Evolutionary conservation across 2,113 vertebrate genomes (phyloP).

Genomic region (Oncorhynchus masou): DNA sequence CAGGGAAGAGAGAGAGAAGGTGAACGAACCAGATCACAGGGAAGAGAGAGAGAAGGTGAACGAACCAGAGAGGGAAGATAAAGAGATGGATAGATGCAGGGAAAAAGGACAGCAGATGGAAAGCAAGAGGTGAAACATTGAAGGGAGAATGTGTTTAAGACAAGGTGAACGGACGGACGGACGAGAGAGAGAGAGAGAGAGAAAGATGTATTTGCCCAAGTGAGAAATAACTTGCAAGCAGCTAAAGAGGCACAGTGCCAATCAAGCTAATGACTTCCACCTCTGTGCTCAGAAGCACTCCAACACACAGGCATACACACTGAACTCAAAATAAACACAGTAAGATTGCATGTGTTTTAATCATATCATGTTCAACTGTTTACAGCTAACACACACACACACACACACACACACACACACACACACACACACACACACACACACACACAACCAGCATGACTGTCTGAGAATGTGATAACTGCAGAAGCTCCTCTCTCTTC

Average conservation of each 20-base stretch:
- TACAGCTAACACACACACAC: too few species aligned
- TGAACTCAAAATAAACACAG: neutral
- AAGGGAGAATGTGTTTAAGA: neutral
- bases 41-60: constrained; percentile 46
- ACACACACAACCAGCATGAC: too few species aligned
- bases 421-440: too few species aligned
- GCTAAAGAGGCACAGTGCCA: constrained; percentile 23
- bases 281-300: constrained; percentile 61
- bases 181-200: too few species aligned
- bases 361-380: too few species aligned
- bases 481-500: too few species aligned
- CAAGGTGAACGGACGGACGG: neutral
- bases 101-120: constrained; percentile 4
- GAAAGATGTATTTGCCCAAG: neutral
- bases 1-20: too few species aligned
- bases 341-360: too few species aligned
- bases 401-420: too few species aligned
- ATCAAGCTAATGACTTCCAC: constrained; percentile 69
- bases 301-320: constrained; percentile 29
- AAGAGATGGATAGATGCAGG: constrained; percentile 1
- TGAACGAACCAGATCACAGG: constrained; percentile 62
- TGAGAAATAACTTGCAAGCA: too few species aligned
- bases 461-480: neutral
- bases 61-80: constrained; percentile 32
- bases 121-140: neutral